These are phyloP conservation scores for Drosophila subpulchrella DNA, from an alignment of 1,140 invertebrate genomes.

Conservation along the genomic window DNA sequence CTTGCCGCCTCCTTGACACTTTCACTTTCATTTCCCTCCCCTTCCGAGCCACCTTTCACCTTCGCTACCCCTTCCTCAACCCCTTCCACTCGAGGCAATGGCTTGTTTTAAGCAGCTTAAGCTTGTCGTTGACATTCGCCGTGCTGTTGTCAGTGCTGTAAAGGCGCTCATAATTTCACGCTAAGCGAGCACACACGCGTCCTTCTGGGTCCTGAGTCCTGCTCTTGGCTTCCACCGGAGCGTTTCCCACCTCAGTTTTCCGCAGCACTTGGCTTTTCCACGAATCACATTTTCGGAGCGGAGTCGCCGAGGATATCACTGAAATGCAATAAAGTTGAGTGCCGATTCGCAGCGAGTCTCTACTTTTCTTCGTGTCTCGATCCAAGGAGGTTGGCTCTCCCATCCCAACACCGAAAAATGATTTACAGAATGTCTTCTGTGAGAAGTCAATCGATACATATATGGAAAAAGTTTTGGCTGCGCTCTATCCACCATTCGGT, in stretches of 20 bases:
- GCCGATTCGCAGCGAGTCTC: conserved; percentile 22
- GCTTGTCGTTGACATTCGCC: conserved; percentile 71
- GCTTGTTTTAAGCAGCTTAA: conserved; percentile 82
- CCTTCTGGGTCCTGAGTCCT: conserved; percentile 26
- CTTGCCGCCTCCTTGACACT: conserved; percentile 79
- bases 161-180: conserved; percentile 79
- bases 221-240: conserved; percentile 28
- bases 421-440: conserved; percentile 9
- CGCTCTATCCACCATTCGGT: not conserved
- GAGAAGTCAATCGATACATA: conserved; percentile 18
- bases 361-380: conserved; percentile 3
- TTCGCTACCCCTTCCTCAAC: not conserved
- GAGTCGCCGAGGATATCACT: conserved; percentile 40
- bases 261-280: not conserved
- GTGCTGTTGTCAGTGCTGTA: conserved; percentile 34
- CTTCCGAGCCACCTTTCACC: not conserved
- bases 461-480: conserved; percentile 1
- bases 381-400: not conserved
- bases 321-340: conserved; percentile 78
- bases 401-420: not conserved
- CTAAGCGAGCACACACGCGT: conserved; percentile 62
- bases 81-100: conserved; percentile 29
- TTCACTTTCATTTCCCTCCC: conserved; percentile 55
- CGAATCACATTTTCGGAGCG: conserved; percentile 2
- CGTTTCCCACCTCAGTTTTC: not conserved